Evolutionary conservation across 2,888 invertebrate species (phyloP).

Genomic region (Priocnemis perturbator): DNA sequence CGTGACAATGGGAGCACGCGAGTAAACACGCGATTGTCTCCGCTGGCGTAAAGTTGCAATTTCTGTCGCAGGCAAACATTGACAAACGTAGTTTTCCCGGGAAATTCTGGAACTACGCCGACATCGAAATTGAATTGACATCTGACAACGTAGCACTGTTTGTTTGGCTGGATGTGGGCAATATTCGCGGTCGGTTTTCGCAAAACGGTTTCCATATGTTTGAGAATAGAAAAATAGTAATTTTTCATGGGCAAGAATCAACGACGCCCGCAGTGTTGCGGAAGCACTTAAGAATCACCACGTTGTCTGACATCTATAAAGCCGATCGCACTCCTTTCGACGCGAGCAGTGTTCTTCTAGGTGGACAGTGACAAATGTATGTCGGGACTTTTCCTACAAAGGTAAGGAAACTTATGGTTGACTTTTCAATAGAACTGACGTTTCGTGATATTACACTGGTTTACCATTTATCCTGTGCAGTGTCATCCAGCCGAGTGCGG

Average conservation of each 20-base stretch:
- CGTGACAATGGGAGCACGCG: too few relatives aligned
- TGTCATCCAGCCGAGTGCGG: slow-evolving; percentile 25
- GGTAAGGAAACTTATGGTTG: too few relatives aligned
- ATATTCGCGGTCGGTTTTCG: slow-evolving; percentile 81
- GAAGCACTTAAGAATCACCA: slow-evolving; percentile 52
- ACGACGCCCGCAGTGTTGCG: slow-evolving; percentile 42
- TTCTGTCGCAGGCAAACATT: slow-evolving; percentile 57
- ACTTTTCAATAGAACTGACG: too few relatives aligned
- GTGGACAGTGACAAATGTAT: too few relatives aligned
- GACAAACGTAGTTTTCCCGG: slow-evolving; percentile 43
- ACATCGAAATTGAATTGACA: slow-evolving; percentile 70
- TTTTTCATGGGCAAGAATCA: slow-evolving; percentile 58
- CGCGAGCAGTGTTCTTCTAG: not conserved
- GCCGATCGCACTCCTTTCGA: not conserved
- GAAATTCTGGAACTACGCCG: slow-evolving; percentile 50
- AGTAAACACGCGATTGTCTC: too few relatives aligned
- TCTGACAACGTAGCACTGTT: slow-evolving; percentile 80
- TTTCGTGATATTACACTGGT: not conserved
- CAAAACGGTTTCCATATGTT: slow-evolving; percentile 84
- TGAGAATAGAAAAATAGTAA: slow-evolving; percentile 58
- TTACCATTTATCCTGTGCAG: not conserved
- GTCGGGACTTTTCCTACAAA: too few relatives aligned
- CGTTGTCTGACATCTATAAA: slow-evolving; percentile 61
- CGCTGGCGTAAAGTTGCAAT: too few relatives aligned
- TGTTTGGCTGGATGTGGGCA: slow-evolving; percentile 81